These are phyloP conservation scores for Gymnosoma rotundatum DNA, from an alignment of 2,888 invertebrate genomes.

Conservation along the genomic window DNA sequence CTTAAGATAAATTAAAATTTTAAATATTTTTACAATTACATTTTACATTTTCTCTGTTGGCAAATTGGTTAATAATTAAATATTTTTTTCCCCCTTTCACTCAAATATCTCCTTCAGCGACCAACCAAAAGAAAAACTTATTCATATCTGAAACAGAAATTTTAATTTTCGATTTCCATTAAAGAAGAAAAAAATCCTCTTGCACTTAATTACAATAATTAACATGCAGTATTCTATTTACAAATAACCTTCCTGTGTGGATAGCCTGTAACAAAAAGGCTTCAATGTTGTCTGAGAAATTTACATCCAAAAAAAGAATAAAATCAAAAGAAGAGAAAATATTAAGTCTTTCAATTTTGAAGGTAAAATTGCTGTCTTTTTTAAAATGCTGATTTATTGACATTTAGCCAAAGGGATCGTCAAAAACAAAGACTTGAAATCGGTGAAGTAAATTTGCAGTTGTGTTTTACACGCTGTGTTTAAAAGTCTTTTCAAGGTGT, in stretches of 20 bases:
- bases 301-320: background rate
- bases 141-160: too few species aligned
- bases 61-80: too few species aligned
- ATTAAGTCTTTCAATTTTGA: background rate
- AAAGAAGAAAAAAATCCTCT: too few species aligned
- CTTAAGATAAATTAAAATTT: too few species aligned
- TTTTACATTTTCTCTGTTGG: too few species aligned
- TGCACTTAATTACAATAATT: conserved; percentile 51
- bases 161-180: too few species aligned
- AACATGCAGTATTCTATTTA: conserved; percentile 32
- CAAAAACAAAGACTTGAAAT: too few species aligned
- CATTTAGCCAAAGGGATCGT: conserved; percentile 35
- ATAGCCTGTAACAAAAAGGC: background rate
- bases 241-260: background rate
- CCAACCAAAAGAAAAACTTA: too few species aligned
- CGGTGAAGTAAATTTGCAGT: background rate
- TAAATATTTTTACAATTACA: too few species aligned
- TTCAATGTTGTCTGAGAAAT: background rate
- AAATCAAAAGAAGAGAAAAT: background rate
- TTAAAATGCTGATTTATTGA: conserved; percentile 58
- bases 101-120: too few species aligned
- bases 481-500: background rate
- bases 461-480: background rate
- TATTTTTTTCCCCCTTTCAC: too few species aligned
- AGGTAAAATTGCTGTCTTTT: conserved; percentile 40